Percentiles rank a stretch among this genome's conserved stretches.
These are phyloP conservation scores for Nephrotoma guestfalica DNA, from an alignment of 2,888 invertebrate genomes.

Conservation along the genomic window DNA sequence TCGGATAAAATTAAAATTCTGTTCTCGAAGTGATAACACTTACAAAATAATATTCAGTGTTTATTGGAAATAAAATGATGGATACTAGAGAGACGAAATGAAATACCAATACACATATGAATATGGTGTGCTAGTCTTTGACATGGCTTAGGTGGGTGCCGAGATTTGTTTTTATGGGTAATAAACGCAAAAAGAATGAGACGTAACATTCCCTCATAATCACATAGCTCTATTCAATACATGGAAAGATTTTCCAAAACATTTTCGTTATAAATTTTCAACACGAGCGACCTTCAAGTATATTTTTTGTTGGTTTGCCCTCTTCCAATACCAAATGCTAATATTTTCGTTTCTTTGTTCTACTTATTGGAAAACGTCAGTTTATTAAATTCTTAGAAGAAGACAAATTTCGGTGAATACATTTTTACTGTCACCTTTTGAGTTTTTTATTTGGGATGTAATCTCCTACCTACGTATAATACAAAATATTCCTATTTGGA, in stretches of 20 bases:
- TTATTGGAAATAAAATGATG: background rate
- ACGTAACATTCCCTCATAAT: background rate
- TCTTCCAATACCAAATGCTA: too few species aligned
- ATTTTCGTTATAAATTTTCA: background rate
- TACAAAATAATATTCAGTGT: background rate
- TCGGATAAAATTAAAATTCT: background rate
- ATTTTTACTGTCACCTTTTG: too few species aligned
- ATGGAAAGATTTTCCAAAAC: background rate
- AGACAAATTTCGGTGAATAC: too few species aligned
- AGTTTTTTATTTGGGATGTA: too few species aligned
- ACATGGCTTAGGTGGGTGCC: background rate
- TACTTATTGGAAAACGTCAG: too few species aligned
- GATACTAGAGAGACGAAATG: background rate
- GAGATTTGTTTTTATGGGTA: background rate
- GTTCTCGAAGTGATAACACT: background rate
- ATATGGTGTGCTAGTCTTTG: too few species aligned
- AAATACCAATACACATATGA: background rate
- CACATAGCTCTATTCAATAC: background rate
- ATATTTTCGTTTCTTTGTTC: too few species aligned
- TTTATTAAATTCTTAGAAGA: too few species aligned
- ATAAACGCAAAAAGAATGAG: background rate
- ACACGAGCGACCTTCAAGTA: background rate
- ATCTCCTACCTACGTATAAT: too few species aligned
- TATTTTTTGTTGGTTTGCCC: background rate
- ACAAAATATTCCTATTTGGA: too few species aligned